These are phyloP conservation scores for Pelecanoides urinatrix DNA, from an alignment of 2,113 vertebrate species.

Conservation along the genomic window DNA sequence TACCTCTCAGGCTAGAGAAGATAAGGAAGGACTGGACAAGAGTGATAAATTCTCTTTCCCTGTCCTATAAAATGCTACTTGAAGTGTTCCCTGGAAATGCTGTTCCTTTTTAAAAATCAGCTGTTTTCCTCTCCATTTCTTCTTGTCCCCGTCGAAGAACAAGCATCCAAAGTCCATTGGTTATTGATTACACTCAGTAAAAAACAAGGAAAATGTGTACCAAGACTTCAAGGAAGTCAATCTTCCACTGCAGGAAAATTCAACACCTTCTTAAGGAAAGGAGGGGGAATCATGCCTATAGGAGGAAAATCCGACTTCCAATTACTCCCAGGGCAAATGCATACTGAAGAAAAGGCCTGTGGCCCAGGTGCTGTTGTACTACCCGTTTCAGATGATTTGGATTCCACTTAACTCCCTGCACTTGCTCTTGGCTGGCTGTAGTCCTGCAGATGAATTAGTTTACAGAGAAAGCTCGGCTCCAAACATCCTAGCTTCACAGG, in stretches of 20 bases:
- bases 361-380: neutral
- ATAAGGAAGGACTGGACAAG: neutral
- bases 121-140: neutral
- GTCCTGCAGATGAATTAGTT: neutral
- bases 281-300: neutral
- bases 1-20: neutral
- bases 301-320: neutral
- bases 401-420: neutral
- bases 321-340: neutral
- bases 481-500: neutral
- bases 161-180: neutral
- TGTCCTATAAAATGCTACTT: neutral
- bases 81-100: neutral
- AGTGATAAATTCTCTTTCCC: neutral
- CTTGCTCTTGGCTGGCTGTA: neutral
- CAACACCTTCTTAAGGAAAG: neutral
- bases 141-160: neutral
- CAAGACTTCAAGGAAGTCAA: neutral
- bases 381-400: neutral
- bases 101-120: neutral
- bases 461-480: neutral
- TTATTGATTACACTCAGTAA: neutral
- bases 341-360: neutral
- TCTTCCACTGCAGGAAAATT: neutral
- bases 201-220: neutral